These are phyloP conservation scores for Periophthalmus modestus DNA, from an alignment of 2,113 vertebrate species.

Conservation along the genomic window DNA sequence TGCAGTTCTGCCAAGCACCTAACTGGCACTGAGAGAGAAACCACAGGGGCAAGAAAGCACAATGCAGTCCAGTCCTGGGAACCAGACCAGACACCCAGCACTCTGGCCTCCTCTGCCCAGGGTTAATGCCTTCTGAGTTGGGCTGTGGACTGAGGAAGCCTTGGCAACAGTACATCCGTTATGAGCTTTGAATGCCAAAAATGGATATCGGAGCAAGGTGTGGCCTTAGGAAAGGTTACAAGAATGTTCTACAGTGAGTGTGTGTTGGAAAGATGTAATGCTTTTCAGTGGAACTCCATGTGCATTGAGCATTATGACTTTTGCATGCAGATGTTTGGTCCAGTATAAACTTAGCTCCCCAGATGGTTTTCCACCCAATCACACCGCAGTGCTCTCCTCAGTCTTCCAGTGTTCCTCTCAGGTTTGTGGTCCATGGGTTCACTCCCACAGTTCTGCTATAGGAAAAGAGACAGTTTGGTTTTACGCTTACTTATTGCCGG, in stretches of 20 bases:
- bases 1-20: constrained; percentile 39
- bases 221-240: constrained; percentile 32
- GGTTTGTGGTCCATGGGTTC: constrained; percentile 48
- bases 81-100: constrained; percentile 37
- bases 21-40: constrained; percentile 46
- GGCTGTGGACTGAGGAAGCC: constrained; percentile 32
- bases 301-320: constrained; percentile 33
- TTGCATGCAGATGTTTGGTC: constrained; percentile 40
- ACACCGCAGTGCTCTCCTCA: constrained; percentile 29
- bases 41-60: constrained; percentile 29
- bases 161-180: constrained; percentile 45
- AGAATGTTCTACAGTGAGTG: constrained; percentile 30
- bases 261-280: constrained; percentile 29
- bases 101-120: constrained; percentile 32
- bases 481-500: constrained; percentile 68
- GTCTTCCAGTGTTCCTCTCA: constrained; percentile 47
- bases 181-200: constrained; percentile 55
- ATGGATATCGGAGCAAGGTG: constrained; percentile 40
- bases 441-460: constrained; percentile 55
- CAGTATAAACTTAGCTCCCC: constrained; percentile 45
- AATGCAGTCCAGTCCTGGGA: constrained; percentile 43
- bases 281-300: constrained; percentile 21
- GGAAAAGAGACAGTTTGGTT: constrained; percentile 69
- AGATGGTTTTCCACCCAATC: constrained; percentile 57
- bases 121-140: constrained; percentile 31